phyloP scores from a whole-genome alignment of 1,140 invertebrate species.

The Akabosia matsudoensis region DNA sequence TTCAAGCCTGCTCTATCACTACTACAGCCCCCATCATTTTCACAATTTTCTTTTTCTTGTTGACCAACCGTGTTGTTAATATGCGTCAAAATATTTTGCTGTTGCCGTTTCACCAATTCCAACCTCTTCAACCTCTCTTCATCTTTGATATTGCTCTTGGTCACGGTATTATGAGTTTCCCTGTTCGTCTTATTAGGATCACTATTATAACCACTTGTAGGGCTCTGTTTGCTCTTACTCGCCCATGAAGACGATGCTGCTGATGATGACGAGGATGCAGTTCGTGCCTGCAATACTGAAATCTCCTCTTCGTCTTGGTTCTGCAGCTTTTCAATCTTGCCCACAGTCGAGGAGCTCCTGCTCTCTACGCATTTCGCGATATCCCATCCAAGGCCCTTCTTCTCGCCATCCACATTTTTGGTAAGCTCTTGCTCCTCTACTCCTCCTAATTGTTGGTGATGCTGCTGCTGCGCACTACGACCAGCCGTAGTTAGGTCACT shows the following conservation, averaged over 20 bases:
- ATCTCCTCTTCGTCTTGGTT: background rate
- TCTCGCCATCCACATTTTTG: constrained; percentile 22
- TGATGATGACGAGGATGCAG: background rate
- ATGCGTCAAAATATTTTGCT: constrained; percentile 7
- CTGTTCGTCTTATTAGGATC: background rate
- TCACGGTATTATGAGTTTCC: constrained; percentile 11
- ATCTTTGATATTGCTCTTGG: background rate
- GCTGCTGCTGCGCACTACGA: background rate
- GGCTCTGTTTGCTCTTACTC: background rate
- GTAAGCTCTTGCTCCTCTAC: background rate
- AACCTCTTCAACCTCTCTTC: background rate
- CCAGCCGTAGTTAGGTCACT: constrained; percentile 31
- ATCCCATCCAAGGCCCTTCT: constrained; percentile 1
- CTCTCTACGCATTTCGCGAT: background rate
- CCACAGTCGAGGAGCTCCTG: too few species aligned
- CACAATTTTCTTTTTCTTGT: background rate
- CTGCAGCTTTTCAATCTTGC: too few species aligned
- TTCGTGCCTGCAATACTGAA: constrained; percentile 13
- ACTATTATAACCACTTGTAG: background rate
- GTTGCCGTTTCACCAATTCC: constrained; percentile 6
- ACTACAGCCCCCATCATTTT: background rate
- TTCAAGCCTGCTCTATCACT: background rate
- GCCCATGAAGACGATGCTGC: background rate
- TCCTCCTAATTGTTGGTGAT: constrained; percentile 1
- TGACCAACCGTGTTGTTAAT: constrained; percentile 1